Evolutionary conservation across 2,888 invertebrate genomes (phyloP).

Genomic region (Andrena camellia): DNA sequence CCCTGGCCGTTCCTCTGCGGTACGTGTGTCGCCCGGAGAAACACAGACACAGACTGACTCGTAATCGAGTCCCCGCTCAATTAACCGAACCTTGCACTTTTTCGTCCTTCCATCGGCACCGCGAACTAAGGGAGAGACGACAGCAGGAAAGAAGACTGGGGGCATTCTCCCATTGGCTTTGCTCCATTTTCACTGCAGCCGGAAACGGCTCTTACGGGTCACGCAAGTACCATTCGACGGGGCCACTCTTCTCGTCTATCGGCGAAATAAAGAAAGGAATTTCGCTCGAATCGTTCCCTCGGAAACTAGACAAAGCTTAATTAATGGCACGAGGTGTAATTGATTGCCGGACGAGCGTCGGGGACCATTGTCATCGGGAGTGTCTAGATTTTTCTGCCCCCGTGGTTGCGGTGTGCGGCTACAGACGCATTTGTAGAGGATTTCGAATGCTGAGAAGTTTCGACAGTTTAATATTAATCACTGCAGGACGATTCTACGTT

Average conservation of each 20-base stretch:
- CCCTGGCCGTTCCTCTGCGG: slow-evolving; percentile 58
- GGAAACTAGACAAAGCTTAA: slow-evolving; percentile 61
- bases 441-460: background rate
- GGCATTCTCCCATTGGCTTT: slow-evolving; percentile 44
- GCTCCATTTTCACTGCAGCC: slow-evolving; percentile 62
- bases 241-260: slow-evolving; percentile 21
- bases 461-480: no score
- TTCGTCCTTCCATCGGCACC: slow-evolving; percentile 38
- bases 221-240: slow-evolving; percentile 42
- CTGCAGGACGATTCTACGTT: no score
- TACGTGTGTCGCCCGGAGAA: slow-evolving; percentile 81
- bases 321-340: slow-evolving; percentile 57
- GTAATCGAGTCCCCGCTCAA: slow-evolving; percentile 83
- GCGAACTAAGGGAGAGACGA: slow-evolving; percentile 18
- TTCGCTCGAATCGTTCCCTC: slow-evolving; percentile 31
- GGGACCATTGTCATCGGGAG: slow-evolving; percentile 27
- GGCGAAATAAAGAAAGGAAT: slow-evolving; percentile 57
- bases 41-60: slow-evolving; percentile 70
- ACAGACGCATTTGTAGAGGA: background rate
- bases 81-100: slow-evolving; percentile 78
- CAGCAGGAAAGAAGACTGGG: slow-evolving; percentile 5
- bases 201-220: slow-evolving; percentile 64
- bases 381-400: background rate
- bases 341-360: slow-evolving; percentile 52
- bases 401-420: background rate